Evolutionary conservation across 2,888 invertebrate genomes (phyloP).

Genomic region (Atethmia centrago): DNA sequence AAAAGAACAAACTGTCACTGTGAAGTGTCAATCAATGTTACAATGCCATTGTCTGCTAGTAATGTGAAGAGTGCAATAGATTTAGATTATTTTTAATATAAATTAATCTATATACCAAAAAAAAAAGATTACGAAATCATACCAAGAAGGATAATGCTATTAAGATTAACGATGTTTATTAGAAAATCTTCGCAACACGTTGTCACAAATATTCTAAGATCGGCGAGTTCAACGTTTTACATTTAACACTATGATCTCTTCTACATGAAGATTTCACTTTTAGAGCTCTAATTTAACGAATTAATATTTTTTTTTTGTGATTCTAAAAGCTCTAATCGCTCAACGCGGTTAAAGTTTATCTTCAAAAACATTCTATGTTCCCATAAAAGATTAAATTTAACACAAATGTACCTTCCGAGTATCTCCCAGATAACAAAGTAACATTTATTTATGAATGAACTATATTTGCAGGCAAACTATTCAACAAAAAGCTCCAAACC

Average conservation of each 20-base stretch:
- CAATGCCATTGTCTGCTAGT: too few species aligned
- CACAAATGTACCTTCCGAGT: background rate
- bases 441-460: slow-evolving; percentile 3
- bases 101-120: background rate
- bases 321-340: too few species aligned
- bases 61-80: too few species aligned
- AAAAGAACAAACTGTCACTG: too few species aligned
- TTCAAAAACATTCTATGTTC: background rate
- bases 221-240: slow-evolving; percentile 52
- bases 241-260: too few species aligned
- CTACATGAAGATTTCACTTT: too few species aligned
- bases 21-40: too few species aligned
- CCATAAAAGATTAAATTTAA: too few species aligned
- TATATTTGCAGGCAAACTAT: slow-evolving; percentile 75
- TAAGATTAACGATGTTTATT: slow-evolving; percentile 60
- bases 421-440: background rate
- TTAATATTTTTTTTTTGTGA: too few species aligned
- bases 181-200: slow-evolving; percentile 48
- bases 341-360: background rate
- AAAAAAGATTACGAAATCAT: background rate
- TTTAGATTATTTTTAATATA: background rate
- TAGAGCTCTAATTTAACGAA: too few species aligned
- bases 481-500: slow-evolving; percentile 84
- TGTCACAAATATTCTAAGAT: slow-evolving; percentile 37
- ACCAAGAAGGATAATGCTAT: background rate